Evolutionary conservation across 2,888 invertebrate species (phyloP).

Genomic region (Agrotis clavis): DNA sequence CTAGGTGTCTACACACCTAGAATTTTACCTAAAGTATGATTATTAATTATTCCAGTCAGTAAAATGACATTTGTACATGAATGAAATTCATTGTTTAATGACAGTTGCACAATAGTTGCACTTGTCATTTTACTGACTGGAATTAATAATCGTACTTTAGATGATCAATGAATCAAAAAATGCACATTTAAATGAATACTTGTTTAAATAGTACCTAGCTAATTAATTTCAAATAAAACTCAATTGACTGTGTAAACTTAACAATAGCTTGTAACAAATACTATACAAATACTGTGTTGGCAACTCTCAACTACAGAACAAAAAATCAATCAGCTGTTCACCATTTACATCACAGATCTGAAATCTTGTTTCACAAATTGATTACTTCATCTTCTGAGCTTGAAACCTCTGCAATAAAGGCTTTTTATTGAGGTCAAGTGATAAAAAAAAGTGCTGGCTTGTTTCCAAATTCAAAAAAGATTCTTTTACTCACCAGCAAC

Average conservation of each 20-base stretch:
- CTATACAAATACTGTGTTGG: neutral
- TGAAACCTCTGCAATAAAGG: constrained; percentile 33
- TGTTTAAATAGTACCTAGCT: no score
- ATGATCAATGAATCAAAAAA: no score
- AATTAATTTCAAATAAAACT: neutral
- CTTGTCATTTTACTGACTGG: no score
- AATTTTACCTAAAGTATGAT: no score
- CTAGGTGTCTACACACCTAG: neutral
- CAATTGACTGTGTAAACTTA: neutral
- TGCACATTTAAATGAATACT: no score
- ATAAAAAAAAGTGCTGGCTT: constrained; percentile 11
- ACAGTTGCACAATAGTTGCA: no score
- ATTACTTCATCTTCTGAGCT: constrained; percentile 8
- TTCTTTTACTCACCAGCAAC: constrained; percentile 94
- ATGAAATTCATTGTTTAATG: no score
- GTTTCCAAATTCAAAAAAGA: constrained; percentile 30
- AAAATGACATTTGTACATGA: no score
- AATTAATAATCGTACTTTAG: no score
- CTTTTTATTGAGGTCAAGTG: constrained; percentile 28
- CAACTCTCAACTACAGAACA: neutral
- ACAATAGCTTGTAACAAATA: neutral
- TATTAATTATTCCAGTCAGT: no score
- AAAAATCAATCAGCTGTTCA: constrained; percentile 14
- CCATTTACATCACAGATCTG: constrained; percentile 20
- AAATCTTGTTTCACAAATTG: constrained; percentile 2